Evolutionary conservation across 2,797 vertebrate species (phyloP).

Genomic region (Xiphorhynchus erythropygius): DNA sequence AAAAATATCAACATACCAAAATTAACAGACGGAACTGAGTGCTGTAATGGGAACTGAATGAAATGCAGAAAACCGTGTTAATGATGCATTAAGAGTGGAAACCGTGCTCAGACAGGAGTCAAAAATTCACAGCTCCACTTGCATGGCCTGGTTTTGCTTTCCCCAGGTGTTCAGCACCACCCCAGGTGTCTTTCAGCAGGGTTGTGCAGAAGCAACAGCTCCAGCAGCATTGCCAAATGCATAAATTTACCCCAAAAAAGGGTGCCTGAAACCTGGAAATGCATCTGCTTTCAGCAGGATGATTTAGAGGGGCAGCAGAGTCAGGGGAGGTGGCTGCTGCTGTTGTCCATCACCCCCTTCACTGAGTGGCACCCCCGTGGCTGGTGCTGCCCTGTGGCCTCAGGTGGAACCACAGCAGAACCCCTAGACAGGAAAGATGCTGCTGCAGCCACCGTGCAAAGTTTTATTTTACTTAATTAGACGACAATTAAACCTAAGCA

Average conservation of each 20-base stretch:
- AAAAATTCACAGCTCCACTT: neutral
- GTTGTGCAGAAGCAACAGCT: neutral
- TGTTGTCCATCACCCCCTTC: neutral
- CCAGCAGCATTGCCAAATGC: accelerated
- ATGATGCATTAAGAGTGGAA: slow-evolving; percentile 1
- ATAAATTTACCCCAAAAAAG: neutral
- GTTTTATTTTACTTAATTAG: slow-evolving; percentile 14
- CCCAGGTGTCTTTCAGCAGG: accelerated
- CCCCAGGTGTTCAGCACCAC: accelerated
- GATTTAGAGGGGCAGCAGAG: neutral
- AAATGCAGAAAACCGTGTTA: slow-evolving; percentile 30
- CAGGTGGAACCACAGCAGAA: neutral
- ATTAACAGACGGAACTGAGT: slow-evolving; percentile 59
- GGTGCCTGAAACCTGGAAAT: neutral
- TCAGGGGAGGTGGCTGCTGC: neutral
- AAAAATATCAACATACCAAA: slow-evolving; percentile 71
- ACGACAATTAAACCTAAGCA: slow-evolving; percentile 32
- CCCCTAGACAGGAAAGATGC: neutral
- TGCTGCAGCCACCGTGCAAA: neutral
- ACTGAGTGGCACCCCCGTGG: accelerated
- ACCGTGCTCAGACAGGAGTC: neutral
- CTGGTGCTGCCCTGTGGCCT: neutral
- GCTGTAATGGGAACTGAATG: slow-evolving; percentile 38
- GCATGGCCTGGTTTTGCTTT: accelerated
- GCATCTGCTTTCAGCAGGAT: neutral